These are phyloP conservation scores for Mimumesa dahlbomi DNA, from an alignment of 2,888 invertebrate species.

Conservation along the genomic window DNA sequence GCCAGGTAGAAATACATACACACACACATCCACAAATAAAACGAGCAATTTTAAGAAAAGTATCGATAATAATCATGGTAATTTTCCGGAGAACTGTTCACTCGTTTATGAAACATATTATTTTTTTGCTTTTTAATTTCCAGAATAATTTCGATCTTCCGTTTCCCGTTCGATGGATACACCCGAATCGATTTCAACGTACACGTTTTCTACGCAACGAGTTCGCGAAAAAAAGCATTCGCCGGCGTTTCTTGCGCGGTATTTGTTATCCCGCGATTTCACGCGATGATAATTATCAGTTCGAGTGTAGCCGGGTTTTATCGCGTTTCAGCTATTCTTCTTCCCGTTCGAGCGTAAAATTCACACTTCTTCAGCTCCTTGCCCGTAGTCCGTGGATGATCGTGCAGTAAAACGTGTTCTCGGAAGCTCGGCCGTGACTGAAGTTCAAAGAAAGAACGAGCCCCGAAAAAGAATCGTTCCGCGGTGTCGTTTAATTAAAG, in stretches of 20 bases:
- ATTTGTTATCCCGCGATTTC: slow-evolving; percentile 31
- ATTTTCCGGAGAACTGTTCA: too few species aligned
- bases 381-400: slow-evolving; percentile 29
- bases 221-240: background rate
- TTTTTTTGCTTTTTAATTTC: too few species aligned
- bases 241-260: slow-evolving; percentile 3
- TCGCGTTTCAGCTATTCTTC: slow-evolving; percentile 34
- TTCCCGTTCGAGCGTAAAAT: slow-evolving; percentile 26
- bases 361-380: slow-evolving; percentile 31
- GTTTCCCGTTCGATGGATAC: background rate
- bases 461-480: slow-evolving; percentile 6
- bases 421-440: slow-evolving; percentile 25
- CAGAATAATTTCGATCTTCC: too few species aligned
- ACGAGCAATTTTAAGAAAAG: too few species aligned
- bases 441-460: background rate
- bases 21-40: too few species aligned
- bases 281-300: slow-evolving; percentile 37
- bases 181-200: slow-evolving; percentile 3
- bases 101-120: too few species aligned
- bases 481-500: too few species aligned
- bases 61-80: too few species aligned
- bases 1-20: too few species aligned
- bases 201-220: background rate
- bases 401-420: slow-evolving; percentile 20
- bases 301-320: slow-evolving; percentile 31